Base-by-base conservation (phyloP, 1,140 invertebrate species). In the Sycobia sp. region DNA sequence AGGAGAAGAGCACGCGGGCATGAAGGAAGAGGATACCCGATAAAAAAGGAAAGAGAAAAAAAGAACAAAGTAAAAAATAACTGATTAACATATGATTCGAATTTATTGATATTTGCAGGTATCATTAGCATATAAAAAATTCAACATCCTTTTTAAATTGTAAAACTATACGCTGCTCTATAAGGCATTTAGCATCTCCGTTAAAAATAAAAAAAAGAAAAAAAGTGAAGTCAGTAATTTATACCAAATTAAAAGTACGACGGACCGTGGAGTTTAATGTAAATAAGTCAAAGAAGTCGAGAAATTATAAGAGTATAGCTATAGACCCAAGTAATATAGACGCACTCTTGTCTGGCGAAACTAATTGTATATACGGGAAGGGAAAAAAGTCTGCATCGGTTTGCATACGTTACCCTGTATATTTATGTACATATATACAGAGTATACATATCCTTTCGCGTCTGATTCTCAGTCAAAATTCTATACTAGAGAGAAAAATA, bases 1-100 rank as follows among this genome's bases (percentile, higher is more conserved):
- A 11, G 41, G 14, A 43, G 41, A 18, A 47, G 23, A 18, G 38
- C 10, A 39, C 7, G 38, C 4, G 38, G 38, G 4, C 38, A 14
- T 4, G 27, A n/a, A 22, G 23, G 23, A 9, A 44, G 27, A 22
- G 39, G 47, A 59, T 60, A 56, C 39, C 36, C 11, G 32, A 53
- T 54, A 63, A 66, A 62, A 58, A 49, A 47, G 22, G 43, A 50
- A 50, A 41, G 58, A 46, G 50, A 66, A 57, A 65, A 36, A 36
- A 38, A 22, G 25, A 51, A 38, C 18, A 32, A 63, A 50, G 34
- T 43, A 43, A 38, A 34, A 34, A 22, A 20, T 22, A 60, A 4
- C 44, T 22, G 20, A 39, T 55, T 53, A 55, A 43, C 41, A 39
- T 44, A 41, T 18, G 29, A 63, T 55, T 62, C 29, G 59, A 58